A percentile compares a stretch with the other conserved stretches of the same genome.
Conservation (phyloP, 2,888 invertebrate species). For the Laothoe populi region DNA sequence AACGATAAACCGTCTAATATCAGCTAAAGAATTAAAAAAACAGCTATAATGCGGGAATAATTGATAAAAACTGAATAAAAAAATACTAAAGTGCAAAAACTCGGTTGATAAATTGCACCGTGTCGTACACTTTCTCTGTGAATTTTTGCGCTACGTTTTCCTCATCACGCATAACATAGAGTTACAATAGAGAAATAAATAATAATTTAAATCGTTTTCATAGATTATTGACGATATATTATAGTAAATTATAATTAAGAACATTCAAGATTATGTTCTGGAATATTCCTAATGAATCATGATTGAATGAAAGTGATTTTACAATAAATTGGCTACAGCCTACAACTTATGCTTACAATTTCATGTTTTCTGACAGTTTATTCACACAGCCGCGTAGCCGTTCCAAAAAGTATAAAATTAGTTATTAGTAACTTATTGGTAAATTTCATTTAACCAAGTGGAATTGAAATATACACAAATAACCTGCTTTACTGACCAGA, state of each 20-base stretch:
- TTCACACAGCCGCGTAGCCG: neutral
- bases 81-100: neutral
- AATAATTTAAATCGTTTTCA: neutral
- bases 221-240: neutral
- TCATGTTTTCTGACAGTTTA: neutral
- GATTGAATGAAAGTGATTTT: neutral
- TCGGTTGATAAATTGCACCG: neutral
- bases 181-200: neutral
- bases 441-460: too few relatives aligned
- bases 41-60: neutral
- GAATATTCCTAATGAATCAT: neutral
- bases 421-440: too few relatives aligned
- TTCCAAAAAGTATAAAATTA: too few relatives aligned
- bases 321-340: too few relatives aligned
- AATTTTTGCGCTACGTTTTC: conserved; percentile 13
- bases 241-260: neutral
- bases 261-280: neutral
- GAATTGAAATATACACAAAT: too few relatives aligned
- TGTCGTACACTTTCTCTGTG: conserved; percentile 24
- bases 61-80: neutral
- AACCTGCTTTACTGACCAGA: too few relatives aligned
- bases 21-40: neutral
- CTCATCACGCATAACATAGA: conserved; percentile 2
- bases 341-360: too few relatives aligned
- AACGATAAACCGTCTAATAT: too few relatives aligned